A percentile compares a stretch with the other conserved stretches of the same genome.
Evolutionary conservation across 2,888 invertebrate species (phyloP).

Genomic region (Drosophila kokeensis): DNA sequence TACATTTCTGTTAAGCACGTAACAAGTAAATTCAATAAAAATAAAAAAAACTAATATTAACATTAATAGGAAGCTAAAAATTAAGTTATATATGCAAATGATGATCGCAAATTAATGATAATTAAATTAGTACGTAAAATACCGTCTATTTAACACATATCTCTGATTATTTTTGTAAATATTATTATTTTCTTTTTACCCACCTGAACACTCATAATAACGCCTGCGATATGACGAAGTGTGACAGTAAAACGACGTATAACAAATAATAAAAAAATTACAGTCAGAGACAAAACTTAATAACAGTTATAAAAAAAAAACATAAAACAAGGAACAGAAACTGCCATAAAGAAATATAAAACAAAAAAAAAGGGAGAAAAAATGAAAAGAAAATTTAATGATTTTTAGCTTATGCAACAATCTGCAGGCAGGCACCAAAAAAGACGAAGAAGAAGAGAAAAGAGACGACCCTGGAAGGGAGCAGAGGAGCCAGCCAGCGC

Average conservation of each 20-base stretch:
- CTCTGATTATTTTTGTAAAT: conserved; percentile 6
- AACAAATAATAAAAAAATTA: conserved; percentile 29
- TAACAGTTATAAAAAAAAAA: conserved; percentile 23
- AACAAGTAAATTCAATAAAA: not conserved
- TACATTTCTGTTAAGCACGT: not conserved
- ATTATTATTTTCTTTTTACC: conserved; percentile 58
- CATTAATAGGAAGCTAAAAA: not conserved
- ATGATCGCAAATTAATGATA: conserved; percentile 7
- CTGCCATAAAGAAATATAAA: conserved; percentile 32
- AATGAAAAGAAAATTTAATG: conserved; percentile 24
- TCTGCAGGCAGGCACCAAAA: conserved; percentile 57
- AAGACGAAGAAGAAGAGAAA: conserved; percentile 29
- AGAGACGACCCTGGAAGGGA: conserved; percentile 67
- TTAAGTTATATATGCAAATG: conserved; percentile 1
- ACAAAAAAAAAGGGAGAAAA: conserved; percentile 10
- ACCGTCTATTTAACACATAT: conserved; percentile 1
- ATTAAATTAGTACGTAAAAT: conserved; percentile 10
- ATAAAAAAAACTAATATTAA: not conserved
- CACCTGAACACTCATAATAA: conserved; percentile 72
- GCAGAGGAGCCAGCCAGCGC: conserved; percentile 33
- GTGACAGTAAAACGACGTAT: conserved; percentile 28
- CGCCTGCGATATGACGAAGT: conserved; percentile 38
- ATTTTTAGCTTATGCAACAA: conserved; percentile 77
- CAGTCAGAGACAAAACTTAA: conserved; percentile 30
- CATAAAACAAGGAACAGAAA: conserved; percentile 21